Conservation (phyloP, 2,113 vertebrate species). For the Abramis brama region DNA sequence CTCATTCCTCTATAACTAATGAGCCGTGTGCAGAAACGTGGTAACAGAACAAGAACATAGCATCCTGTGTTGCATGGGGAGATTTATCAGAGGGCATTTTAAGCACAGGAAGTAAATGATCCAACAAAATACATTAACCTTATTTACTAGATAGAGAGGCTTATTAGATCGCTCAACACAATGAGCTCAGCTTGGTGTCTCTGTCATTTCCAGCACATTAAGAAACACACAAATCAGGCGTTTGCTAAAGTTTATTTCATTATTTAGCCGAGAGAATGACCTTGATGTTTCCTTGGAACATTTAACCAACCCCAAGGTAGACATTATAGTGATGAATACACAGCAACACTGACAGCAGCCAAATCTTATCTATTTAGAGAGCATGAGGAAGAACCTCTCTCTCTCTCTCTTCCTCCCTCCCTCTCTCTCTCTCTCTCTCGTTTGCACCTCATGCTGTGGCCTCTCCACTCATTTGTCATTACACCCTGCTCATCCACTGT, state of each 20-base stretch:
- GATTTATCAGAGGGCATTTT: conserved; percentile 52
- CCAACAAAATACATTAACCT: conserved; percentile 55
- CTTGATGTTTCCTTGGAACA: conserved; percentile 82
- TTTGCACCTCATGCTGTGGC: conserved; percentile 73
- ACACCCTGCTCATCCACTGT: conserved; percentile 41
- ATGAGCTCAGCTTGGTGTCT: conserved; percentile 49
- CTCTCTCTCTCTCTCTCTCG: background rate
- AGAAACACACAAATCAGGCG: conserved; percentile 66
- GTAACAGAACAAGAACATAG: conserved; percentile 16
- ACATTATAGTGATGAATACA: conserved; percentile 80
- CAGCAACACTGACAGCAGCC: conserved; percentile 66
- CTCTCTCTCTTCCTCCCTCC: background rate
- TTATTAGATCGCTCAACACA: conserved; percentile 49
- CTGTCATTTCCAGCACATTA: conserved; percentile 64
- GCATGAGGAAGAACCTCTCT: conserved; percentile 63
- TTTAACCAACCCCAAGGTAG: conserved; percentile 82
- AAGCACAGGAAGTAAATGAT: conserved; percentile 56
- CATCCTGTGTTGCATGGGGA: conserved; percentile 36
- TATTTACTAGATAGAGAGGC: conserved; percentile 57
- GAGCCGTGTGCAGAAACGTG: conserved; percentile 25
- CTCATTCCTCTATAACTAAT: conserved; percentile 29
- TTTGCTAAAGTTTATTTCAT: conserved; percentile 74
- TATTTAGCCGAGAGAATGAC: conserved; percentile 74
- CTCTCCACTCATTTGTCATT: conserved; percentile 63
- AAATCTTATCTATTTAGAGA: conserved; percentile 79